phyloP scores from a whole-genome alignment of 2,113 vertebrate species.

The Lophotis ruficrista region DNA sequence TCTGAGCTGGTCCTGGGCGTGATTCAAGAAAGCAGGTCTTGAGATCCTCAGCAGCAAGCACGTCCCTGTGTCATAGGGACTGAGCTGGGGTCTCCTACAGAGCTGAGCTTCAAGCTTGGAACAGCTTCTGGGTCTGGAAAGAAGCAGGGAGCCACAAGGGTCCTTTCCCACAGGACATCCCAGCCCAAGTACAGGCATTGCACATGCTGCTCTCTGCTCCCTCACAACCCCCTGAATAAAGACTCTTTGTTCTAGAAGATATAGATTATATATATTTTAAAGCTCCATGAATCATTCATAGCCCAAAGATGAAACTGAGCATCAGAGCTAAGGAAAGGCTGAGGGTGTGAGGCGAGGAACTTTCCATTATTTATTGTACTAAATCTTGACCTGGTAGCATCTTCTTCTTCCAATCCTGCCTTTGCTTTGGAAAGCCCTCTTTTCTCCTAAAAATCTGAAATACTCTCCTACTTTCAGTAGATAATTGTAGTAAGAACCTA shows the following conservation, averaged over 20 bases:
- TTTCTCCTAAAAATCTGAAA: background rate
- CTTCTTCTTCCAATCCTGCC: background rate
- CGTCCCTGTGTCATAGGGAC: background rate
- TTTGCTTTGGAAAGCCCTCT: background rate
- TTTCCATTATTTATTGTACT: conserved; percentile 51
- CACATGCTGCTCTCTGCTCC: background rate
- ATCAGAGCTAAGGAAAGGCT: conserved; percentile 28
- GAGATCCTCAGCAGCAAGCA: background rate
- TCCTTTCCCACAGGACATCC: conserved; percentile 33
- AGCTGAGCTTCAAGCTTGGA: conserved; percentile 54
- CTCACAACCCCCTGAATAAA: conserved; percentile 48
- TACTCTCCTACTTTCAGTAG: background rate
- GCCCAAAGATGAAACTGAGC: conserved; percentile 54
- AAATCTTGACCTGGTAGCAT: conserved; percentile 15
- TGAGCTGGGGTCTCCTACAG: background rate
- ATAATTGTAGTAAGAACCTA: background rate
- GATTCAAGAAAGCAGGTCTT: background rate
- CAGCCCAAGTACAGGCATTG: background rate
- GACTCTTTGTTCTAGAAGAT: conserved; percentile 66
- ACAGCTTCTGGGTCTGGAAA: conserved; percentile 62
- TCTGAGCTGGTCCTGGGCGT: background rate
- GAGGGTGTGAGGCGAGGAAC: background rate
- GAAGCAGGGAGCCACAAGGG: conserved; percentile 11
- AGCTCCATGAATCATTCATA: conserved; percentile 76
- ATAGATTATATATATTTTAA: conserved; percentile 71